Base-by-base conservation (phyloP, 2,797 vertebrate genomes). In the Spatula versicolor region DNA sequence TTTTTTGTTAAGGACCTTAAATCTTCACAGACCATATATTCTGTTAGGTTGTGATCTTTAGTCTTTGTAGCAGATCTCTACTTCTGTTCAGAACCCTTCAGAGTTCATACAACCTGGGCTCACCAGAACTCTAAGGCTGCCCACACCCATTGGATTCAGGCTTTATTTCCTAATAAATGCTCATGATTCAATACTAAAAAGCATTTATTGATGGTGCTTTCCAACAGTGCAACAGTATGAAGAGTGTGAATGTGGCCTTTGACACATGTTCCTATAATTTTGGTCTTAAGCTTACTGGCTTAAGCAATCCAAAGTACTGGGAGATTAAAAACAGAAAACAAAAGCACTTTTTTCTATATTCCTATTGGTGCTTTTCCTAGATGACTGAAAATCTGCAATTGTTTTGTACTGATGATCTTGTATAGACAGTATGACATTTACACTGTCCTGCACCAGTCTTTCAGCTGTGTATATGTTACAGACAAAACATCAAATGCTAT, bases 121-220 rank as follows among this genome's bases (percentile, higher is more conserved):
- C 18, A 60, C 16, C 35, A 69, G 60, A 54, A 5, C 11, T 11
- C 2, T 52, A 86, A 59, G 59, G 8, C 12, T 60, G 6, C 17
- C 28, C 35, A 74, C 4, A 52, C 2, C 35, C 3, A 3, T 28
- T 0, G 2, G 1, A 1, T 45, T 18, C 28, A 7, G 45, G 17
- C n/a, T 90, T 77, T 50, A 62, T 84, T 82, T 69, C 45, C 33
- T 9, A 23, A 37, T 56, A 86, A 75, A n/a, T 35, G 22, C 13
- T 88, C 12, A 39, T 20, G 15, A 71, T 56, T 4, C 17, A 60
- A 12, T 52, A 77, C 8, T 67, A 56, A 90, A 80, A 73, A 45
- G 9, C 4, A 1, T 25, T 2, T 80, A 74, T 10, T 23, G 10
- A 12, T 33, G 14, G 30, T 83, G 18, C 19, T 80, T 86, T 63